Percentiles rank a stretch among this genome's conserved stretches.
phyloP scores from a whole-genome alignment of 2,113 vertebrate genomes.

The Cranoglanis bouderius region DNA sequence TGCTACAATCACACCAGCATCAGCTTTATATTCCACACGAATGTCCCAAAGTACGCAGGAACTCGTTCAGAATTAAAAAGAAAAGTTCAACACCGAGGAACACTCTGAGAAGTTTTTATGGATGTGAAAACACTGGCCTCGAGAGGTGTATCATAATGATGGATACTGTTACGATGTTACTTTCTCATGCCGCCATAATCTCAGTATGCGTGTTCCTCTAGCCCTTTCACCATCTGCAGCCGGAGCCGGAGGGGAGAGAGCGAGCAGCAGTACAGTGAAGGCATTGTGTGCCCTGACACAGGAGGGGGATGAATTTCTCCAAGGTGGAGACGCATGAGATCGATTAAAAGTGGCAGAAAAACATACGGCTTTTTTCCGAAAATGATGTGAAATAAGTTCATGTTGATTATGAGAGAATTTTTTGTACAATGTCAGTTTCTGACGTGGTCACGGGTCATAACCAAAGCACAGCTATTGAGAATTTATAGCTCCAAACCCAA shows the following conservation, averaged over 20 bases:
- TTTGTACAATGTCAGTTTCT: background rate
- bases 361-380: background rate
- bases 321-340: conserved; percentile 43
- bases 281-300: conserved; percentile 46
- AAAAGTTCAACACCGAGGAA: background rate
- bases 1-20: conserved; percentile 8
- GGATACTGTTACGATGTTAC: conserved; percentile 37
- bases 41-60: background rate
- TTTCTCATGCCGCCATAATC: conserved; percentile 44
- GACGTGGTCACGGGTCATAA: background rate
- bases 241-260: conserved; percentile 33
- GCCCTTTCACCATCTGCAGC: conserved; percentile 49
- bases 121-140: conserved; percentile 30
- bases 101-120: background rate
- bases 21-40: background rate
- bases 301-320: conserved; percentile 42
- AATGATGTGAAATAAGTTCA: conserved; percentile 10
- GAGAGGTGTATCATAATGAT: conserved; percentile 43
- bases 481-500: background rate
- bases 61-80: background rate
- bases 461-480: background rate
- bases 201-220: conserved; percentile 44
- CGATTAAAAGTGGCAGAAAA: conserved; percentile 23
- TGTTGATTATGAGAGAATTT: conserved; percentile 17
- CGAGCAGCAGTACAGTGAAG: conserved; percentile 49